Percentiles rank a stretch among this genome's conserved stretches.
These are phyloP conservation scores for Noctuana brunneofusca DNA, from an alignment of 2,888 invertebrate species.

Conservation along the genomic window DNA sequence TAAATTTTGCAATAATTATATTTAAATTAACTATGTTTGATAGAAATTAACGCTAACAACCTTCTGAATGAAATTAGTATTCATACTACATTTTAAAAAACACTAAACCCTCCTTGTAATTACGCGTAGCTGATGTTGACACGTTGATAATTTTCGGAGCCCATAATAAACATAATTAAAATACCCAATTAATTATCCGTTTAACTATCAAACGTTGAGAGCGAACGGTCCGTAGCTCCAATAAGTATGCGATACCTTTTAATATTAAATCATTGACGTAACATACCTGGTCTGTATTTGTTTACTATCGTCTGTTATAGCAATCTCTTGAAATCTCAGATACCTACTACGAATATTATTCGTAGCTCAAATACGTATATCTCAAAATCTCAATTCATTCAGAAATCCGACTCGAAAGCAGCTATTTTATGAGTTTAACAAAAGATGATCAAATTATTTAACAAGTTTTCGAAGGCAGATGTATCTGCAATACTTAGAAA, in stretches of 20 bases:
- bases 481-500: conserved; percentile 58
- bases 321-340: not conserved
- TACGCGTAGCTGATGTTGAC: conserved; percentile 14
- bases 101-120: not conserved
- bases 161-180: conserved; percentile 12
- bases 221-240: not conserved
- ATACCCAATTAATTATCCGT: conserved; percentile 20
- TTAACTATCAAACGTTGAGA: conserved; percentile 11
- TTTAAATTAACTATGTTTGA: too few relatives aligned
- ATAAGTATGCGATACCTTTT: not conserved
- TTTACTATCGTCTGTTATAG: too few relatives aligned
- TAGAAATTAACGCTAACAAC: too few relatives aligned
- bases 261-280: not conserved
- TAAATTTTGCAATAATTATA: too few relatives aligned
- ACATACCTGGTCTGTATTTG: not conserved
- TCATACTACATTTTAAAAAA: not conserved
- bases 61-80: not conserved
- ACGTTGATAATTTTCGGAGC: conserved; percentile 3
- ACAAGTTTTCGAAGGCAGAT: conserved; percentile 59
- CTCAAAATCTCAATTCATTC: conserved; percentile 50
- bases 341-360: too few relatives aligned
- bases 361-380: not conserved
- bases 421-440: conserved; percentile 39
- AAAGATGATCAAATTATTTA: conserved; percentile 54
- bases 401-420: conserved; percentile 49